Evolutionary conservation across 2,113 vertebrate species (phyloP).

Genomic region (Tenrec ecaudatus): DNA sequence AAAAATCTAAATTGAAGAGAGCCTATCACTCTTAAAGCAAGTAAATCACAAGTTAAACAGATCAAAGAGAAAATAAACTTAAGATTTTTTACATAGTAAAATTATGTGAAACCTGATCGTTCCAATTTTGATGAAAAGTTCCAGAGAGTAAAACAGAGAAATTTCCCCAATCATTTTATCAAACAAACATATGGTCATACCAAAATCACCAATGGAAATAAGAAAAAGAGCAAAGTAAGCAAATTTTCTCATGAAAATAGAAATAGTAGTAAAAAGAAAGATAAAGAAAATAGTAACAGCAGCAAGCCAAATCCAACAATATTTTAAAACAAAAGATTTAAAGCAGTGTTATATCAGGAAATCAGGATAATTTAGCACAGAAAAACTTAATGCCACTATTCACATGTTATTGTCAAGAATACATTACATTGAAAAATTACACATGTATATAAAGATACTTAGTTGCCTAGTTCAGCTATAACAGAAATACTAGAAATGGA

Average conservation of each 20-base stretch:
- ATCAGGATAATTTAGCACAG: background rate
- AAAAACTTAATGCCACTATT: background rate
- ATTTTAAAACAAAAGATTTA: conserved; percentile 11
- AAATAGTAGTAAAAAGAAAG: background rate
- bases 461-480: too few relatives aligned
- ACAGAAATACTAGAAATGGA: too few relatives aligned
- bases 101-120: background rate
- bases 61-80: too few relatives aligned
- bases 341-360: background rate
- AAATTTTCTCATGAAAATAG: background rate
- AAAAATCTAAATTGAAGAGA: background rate
- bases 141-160: background rate
- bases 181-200: background rate
- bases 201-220: background rate
- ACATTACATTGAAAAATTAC: too few relatives aligned
- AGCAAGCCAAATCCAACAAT: conserved; percentile 20
- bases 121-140: conserved; percentile 1
- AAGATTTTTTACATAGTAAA: background rate
- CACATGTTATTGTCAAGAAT: background rate
- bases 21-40: background rate
- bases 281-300: background rate
- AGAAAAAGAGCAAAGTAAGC: background rate
- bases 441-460: too few relatives aligned
- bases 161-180: background rate
- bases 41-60: background rate